phyloP scores from a whole-genome alignment of 2,797 vertebrate species.

The Harpagifer antarcticus region DNA sequence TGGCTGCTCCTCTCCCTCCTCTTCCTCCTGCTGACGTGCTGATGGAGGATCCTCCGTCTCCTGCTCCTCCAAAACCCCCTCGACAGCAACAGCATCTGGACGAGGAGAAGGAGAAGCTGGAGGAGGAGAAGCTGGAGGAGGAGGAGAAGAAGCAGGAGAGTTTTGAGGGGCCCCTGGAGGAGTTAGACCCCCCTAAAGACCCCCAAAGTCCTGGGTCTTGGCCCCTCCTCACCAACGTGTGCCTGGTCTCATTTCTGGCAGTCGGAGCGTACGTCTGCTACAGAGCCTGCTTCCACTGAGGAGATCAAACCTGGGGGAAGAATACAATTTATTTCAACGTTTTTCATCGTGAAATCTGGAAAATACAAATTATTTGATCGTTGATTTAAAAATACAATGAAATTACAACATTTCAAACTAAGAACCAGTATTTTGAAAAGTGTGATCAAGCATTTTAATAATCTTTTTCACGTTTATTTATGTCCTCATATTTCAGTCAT shows the following conservation, averaged over 20 bases:
- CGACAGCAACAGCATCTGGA: not conserved
- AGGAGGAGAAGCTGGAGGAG: slow-evolving; percentile 25
- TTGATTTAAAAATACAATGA: no score
- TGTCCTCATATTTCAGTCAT: no score
- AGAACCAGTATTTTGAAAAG: no score
- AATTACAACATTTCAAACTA: no score
- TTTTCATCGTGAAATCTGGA: no score
- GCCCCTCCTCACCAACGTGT: slow-evolving; percentile 92
- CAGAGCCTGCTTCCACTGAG: slow-evolving; percentile 95
- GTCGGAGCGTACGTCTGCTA: slow-evolving; percentile 94
- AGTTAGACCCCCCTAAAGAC: slow-evolving; percentile 28
- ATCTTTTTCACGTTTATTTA: no score
- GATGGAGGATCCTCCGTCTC: slow-evolving; percentile 41
- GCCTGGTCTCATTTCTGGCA: slow-evolving; percentile 91
- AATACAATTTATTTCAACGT: no score
- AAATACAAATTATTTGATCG: no score
- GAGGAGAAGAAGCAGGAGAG: not conserved
- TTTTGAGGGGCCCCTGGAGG: slow-evolving; percentile 29
- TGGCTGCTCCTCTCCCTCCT: slow-evolving; percentile 39
- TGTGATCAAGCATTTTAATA: no score
- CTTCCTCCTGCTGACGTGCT: not conserved
- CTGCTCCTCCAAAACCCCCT: slow-evolving; percentile 57
- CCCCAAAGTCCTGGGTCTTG: slow-evolving; percentile 80
- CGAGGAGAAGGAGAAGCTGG: slow-evolving; percentile 7
- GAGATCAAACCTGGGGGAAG: not conserved